phyloP scores from a whole-genome alignment of 2,797 vertebrate species.

The Coilia nasus region DNA sequence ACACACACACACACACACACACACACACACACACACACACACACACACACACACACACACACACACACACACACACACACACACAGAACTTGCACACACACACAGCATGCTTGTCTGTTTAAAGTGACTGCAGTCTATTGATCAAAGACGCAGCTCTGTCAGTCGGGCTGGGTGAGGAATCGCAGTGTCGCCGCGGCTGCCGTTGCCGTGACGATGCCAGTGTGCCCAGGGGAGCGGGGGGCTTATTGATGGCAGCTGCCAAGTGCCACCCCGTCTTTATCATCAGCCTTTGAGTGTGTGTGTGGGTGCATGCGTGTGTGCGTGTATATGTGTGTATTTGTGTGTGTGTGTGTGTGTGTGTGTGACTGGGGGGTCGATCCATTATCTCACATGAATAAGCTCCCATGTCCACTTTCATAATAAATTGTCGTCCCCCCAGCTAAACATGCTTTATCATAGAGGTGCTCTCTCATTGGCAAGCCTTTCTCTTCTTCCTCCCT shows the following conservation, averaged over 20 bases:
- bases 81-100: background rate
- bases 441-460: background rate
- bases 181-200: background rate
- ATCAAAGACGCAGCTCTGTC: background rate
- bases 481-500: background rate
- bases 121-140: background rate
- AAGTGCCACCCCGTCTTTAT: conserved; percentile 7
- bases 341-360: too few relatives aligned
- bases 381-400: background rate
- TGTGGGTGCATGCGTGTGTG: background rate
- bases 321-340: background rate
- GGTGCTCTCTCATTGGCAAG: background rate
- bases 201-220: background rate
- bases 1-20: background rate
- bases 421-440: background rate
- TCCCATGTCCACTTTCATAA: background rate
- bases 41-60: background rate
- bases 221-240: background rate
- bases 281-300: background rate
- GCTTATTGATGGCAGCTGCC: conserved; percentile 11
- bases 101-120: background rate
- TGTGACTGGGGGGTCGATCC: background rate
- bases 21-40: background rate
- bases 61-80: conserved; percentile 3
- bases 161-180: background rate